These are phyloP conservation scores for Biston stratarius DNA, from an alignment of 2,888 invertebrate species.

Conservation along the genomic window DNA sequence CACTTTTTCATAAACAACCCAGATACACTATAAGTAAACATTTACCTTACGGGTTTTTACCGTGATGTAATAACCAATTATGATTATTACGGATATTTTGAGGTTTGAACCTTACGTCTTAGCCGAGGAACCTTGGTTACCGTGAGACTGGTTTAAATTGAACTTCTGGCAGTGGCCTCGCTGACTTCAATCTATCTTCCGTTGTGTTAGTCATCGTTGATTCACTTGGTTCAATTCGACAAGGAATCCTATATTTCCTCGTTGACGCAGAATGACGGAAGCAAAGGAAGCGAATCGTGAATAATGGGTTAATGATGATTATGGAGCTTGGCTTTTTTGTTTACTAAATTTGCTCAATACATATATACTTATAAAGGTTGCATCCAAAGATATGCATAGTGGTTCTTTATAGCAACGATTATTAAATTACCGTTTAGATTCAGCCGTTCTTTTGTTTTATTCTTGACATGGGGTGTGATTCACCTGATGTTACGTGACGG, in stretches of 20 bases:
- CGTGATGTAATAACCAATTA: slow-evolving; percentile 47
- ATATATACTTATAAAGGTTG: no score
- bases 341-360: no score
- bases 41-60: slow-evolving; percentile 35
- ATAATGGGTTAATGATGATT: slow-evolving; percentile 39
- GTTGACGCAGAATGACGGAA: slow-evolving; percentile 18
- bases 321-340: background rate
- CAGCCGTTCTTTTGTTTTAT: no score
- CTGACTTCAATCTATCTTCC: slow-evolving; percentile 50
- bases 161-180: slow-evolving; percentile 48
- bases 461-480: no score
- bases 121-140: slow-evolving; percentile 43
- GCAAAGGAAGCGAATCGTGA: slow-evolving; percentile 34
- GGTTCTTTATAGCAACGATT: no score
- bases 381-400: no score
- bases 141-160: slow-evolving; percentile 32
- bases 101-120: slow-evolving; percentile 44
- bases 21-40: slow-evolving; percentile 15
- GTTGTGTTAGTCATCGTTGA: slow-evolving; percentile 66
- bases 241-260: slow-evolving; percentile 49
- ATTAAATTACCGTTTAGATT: no score
- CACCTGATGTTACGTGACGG: no score
- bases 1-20: slow-evolving; percentile 26
- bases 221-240: slow-evolving; percentile 59
- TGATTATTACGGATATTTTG: slow-evolving; percentile 41